Evolutionary conservation across 1,140 invertebrate genomes (phyloP), one percentile per base, ranked within the genome.

Genomic region (Procambarus virginalis): DNA sequence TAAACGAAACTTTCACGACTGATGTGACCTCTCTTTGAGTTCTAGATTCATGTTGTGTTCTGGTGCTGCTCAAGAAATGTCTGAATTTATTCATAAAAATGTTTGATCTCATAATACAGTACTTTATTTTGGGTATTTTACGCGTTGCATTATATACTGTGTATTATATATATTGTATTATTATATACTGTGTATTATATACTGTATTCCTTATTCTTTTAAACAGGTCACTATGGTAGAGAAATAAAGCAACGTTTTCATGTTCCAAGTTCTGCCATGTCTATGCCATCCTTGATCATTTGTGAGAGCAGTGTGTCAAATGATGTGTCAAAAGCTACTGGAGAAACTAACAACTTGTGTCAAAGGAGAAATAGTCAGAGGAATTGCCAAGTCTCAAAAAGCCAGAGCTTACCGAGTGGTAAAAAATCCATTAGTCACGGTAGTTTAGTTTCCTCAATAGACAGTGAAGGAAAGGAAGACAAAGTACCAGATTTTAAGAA

Each of bases 261-360:
- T 68, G 94, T 94, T 84, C 95, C 95, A 10, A 95, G 94, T 58
- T 94, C 95, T 2, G 95, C 94, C 85, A 95, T 93, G 93, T 96
- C 94, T 82, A 95, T 95, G 93, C 96, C 92, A 93, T 95, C 95
- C 93, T 94, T 94, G 92, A 86, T 93, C 79, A 48, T 89, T 17
- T 68, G 58, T 48, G 68, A 79, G 70, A 88, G 51, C 64, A 89
- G 55, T 60, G 70, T 14, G 12, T 58, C 58, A 58, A 77, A 83
- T 51, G 87, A 89, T n/a, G 34, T 73, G 20, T 49, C 64, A 45
- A 70, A 87, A 45, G 64, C 17, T 8, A 86, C 8, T n/a, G 49
- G 46, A 46, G 73, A 75, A 17, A 22, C n/a, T 51, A 86, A 51
- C 46, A 58, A 51, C 20, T n/a, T 75, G 34, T 10, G 12, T 3